Evolutionary conservation across 2,888 invertebrate species (phyloP).

Genomic region (Andrena dorsata): DNA sequence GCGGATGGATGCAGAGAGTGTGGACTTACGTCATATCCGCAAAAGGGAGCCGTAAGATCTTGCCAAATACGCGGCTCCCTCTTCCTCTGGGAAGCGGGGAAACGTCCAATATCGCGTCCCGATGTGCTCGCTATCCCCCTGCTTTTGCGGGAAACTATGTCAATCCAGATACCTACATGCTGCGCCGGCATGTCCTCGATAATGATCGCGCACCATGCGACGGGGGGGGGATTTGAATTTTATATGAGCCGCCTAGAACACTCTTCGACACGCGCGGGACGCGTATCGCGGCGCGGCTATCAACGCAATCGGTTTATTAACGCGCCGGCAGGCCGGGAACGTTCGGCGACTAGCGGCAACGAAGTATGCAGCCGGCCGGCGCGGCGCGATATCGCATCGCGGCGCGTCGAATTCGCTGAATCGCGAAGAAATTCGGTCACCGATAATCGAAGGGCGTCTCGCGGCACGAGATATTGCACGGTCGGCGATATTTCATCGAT

Average conservation of each 20-base stretch:
- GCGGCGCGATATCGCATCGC: constrained; percentile 56
- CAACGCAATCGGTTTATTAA: constrained; percentile 48
- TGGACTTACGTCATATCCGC: constrained; percentile 46
- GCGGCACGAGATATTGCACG: constrained; percentile 58
- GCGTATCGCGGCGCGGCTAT: constrained; percentile 17
- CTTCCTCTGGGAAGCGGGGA: constrained; percentile 9
- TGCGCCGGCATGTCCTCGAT: constrained; percentile 14
- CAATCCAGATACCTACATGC: constrained; percentile 32
- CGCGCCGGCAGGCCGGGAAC: neutral
- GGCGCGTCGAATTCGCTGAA: constrained; percentile 61
- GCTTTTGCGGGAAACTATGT: constrained; percentile 31
- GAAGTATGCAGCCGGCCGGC: neutral
- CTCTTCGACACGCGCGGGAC: neutral
- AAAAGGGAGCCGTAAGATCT: constrained; percentile 43
- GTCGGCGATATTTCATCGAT: constrained; percentile 67
- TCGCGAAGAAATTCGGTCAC: constrained; percentile 67
- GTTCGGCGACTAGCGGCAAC: neutral
- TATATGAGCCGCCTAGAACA: neutral
- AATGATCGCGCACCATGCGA: constrained; percentile 36
- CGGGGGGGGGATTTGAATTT: constrained; percentile 42
- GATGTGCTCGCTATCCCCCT: constrained; percentile 14
- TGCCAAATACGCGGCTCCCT: constrained; percentile 54
- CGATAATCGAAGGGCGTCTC: constrained; percentile 66
- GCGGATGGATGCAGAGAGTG: constrained; percentile 41
- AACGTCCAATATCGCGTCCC: constrained; percentile 52